These are phyloP conservation scores for Diplodus puntazzo DNA, from an alignment of 2,797 vertebrate genomes.

Conservation along the genomic window DNA sequence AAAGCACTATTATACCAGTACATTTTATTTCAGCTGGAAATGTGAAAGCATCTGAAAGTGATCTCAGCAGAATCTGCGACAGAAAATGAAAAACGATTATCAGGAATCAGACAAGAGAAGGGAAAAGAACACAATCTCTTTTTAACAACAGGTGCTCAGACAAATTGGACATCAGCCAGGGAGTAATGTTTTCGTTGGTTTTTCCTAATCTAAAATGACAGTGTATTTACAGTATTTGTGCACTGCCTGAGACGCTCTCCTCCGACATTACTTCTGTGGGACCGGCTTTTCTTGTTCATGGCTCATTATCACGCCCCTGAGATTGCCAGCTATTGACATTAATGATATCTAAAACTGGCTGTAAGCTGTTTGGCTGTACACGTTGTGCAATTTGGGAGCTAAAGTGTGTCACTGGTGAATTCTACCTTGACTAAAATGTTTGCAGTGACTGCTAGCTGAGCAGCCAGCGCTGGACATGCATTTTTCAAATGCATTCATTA, in stretches of 20 bases:
- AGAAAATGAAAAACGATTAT: conserved; percentile 11
- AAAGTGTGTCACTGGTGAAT: conserved; percentile 32
- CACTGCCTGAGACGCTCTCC: conserved; percentile 32
- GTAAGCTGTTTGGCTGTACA: conserved; percentile 44
- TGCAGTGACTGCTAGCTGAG: conserved; percentile 18
- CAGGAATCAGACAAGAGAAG: conserved; percentile 20
- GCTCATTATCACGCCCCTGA: conserved; percentile 55
- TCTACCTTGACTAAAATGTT: conserved; percentile 38
- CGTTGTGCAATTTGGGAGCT: conserved; percentile 36
- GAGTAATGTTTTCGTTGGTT: conserved; percentile 25
- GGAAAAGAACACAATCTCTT: conserved; percentile 3
- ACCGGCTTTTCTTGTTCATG: conserved; percentile 43
- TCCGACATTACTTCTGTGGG: conserved; percentile 38
- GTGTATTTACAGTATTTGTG: conserved; percentile 41
- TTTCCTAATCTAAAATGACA: conserved; percentile 45
- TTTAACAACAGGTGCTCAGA: conserved; percentile 38
- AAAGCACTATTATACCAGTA: background rate
- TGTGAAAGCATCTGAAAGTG: conserved; percentile 18
- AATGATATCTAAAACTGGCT: conserved; percentile 60
- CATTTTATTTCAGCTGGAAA: conserved; percentile 36
- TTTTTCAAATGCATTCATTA: conserved; percentile 56
- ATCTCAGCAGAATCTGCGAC: conserved; percentile 30
- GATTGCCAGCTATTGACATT: conserved; percentile 60
- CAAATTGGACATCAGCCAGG: conserved; percentile 29
- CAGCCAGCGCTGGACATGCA: conserved; percentile 26